Evolutionary conservation across 1,140 invertebrate species (phyloP).

Genomic region (Eurytemora carolleeae): DNA sequence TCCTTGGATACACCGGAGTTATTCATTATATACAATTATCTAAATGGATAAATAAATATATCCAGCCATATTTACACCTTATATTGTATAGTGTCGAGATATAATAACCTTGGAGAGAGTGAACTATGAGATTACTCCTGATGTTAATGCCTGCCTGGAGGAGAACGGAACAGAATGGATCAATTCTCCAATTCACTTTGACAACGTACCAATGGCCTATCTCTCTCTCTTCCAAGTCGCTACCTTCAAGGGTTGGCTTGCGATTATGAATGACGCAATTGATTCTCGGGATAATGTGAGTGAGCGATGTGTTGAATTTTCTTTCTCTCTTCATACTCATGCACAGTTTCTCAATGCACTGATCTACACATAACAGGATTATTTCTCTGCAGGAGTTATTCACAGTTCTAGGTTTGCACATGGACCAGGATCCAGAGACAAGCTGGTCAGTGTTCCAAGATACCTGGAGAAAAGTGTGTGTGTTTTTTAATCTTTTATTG

Average conservation of each 20-base stretch:
- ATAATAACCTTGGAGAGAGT: conserved; percentile 19
- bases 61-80: too few species aligned
- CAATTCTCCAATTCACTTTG: conserved; percentile 93
- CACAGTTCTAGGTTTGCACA: too few species aligned
- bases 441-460: too few species aligned
- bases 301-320: background rate
- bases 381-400: background rate
- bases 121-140: conserved; percentile 64
- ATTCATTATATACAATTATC: too few species aligned
- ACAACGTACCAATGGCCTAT: conserved; percentile 91
- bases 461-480: too few species aligned
- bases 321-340: background rate
- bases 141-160: conserved; percentile 53
- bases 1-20: too few species aligned
- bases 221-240: conserved; percentile 94
- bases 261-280: conserved; percentile 90
- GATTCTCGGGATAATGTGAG: conserved; percentile 63
- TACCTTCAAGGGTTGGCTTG: conserved; percentile 53
- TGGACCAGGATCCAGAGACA: too few species aligned
- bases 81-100: background rate
- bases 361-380: background rate
- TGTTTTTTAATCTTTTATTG: too few species aligned
- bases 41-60: too few species aligned
- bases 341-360: background rate
- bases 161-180: conserved; percentile 43